Evolutionary conservation across 53 echinoderm and acorn worm genomes (phyloP).

Genomic region (Arbacia lixula): DNA sequence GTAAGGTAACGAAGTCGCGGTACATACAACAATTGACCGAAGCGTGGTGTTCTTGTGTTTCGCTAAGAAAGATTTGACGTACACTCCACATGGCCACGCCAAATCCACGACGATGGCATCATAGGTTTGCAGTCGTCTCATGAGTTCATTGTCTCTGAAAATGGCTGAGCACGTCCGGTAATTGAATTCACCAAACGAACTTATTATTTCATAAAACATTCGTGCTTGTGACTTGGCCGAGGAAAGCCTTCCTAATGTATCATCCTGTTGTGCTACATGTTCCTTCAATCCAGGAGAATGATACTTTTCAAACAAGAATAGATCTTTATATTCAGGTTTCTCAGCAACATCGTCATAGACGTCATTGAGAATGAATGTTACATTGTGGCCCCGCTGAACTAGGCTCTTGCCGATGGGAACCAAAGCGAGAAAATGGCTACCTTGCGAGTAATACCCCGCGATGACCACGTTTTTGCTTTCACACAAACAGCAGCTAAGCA

Average conservation of each 20-base stretch:
- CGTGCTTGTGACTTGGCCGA: not conserved
- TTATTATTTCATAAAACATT: too few species aligned
- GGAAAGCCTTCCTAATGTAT: not conserved
- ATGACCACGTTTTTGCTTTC: too few species aligned
- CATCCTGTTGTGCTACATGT: not conserved
- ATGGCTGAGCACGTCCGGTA: not conserved
- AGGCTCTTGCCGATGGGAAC: constrained; percentile 43
- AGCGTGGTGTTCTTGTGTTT: not conserved
- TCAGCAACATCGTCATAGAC: constrained; percentile 10
- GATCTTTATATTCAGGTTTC: not conserved
- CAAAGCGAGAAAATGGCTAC: constrained; percentile 36
- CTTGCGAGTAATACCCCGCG: too few species aligned
- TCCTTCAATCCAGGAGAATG: too few species aligned
- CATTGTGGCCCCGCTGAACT: constrained; percentile 37
- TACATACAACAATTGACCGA: constrained; percentile 1
- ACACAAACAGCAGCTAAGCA: too few species aligned
- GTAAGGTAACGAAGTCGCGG: not conserved
- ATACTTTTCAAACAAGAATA: constrained; percentile 39
- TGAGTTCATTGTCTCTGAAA: constrained; percentile 10
- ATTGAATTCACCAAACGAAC: too few species aligned
- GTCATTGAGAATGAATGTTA: constrained; percentile 38
- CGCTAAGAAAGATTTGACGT: constrained; percentile 24
- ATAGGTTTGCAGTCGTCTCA: constrained; percentile 9
- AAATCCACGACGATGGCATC: constrained; percentile 37
- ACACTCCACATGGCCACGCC: constrained; percentile 28